phyloP scores from a whole-genome alignment of 2,113 vertebrate genomes.

The Petromus typicus region DNA sequence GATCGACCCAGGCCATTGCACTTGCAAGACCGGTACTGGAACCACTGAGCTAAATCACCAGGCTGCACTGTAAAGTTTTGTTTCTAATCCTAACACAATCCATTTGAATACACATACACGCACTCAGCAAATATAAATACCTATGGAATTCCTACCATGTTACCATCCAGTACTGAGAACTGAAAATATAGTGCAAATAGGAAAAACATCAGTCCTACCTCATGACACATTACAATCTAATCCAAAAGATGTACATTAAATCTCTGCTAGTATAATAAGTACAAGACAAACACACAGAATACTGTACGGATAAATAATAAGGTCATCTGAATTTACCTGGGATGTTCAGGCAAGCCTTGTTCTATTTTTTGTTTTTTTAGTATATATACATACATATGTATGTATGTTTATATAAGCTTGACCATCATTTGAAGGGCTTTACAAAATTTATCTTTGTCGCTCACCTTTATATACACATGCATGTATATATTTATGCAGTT shows the following conservation, averaged over 20 bases:
- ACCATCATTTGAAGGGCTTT: too few species aligned
- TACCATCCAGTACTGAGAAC: neutral
- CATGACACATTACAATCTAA: neutral
- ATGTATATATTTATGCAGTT: too few species aligned
- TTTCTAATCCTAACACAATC: neutral
- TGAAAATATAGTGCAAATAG: neutral
- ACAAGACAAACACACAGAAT: neutral
- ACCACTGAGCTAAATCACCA: too few species aligned
- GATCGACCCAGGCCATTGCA: too few species aligned
- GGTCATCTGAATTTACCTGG: neutral
- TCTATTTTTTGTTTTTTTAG: neutral
- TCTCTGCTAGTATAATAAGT: neutral
- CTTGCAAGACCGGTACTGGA: too few species aligned
- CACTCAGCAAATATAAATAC: neutral
- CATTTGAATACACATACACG: accelerated
- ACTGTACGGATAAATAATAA: too few species aligned
- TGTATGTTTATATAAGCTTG: too few species aligned
- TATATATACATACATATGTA: too few species aligned
- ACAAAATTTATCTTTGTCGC: too few species aligned
- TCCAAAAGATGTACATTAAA: neutral
- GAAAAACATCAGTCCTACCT: neutral
- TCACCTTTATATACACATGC: too few species aligned
- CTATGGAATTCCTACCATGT: neutral
- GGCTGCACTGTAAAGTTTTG: neutral
- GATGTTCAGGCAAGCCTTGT: neutral